Evolutionary conservation across 2,797 vertebrate genomes (phyloP).

Genomic region (Urosaurus nigricauda): DNA sequence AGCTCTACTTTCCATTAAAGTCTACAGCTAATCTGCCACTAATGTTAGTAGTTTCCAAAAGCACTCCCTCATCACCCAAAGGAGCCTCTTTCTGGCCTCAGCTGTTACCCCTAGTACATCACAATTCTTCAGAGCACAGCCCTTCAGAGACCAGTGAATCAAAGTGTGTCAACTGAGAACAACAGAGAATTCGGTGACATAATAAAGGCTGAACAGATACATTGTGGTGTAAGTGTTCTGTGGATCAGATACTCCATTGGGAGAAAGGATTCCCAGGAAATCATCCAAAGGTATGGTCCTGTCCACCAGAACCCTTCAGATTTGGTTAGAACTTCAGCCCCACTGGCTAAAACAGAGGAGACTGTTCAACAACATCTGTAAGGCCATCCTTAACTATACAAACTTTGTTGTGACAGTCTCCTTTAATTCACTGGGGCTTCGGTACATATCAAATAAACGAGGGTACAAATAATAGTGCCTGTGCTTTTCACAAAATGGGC

Average conservation of each 20-base stretch:
- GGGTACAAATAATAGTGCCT: background rate
- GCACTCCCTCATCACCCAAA: background rate
- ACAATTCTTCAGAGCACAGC: too few relatives aligned
- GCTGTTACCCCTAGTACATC: background rate
- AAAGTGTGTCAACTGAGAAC: background rate
- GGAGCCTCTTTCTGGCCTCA: background rate
- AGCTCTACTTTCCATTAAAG: background rate
- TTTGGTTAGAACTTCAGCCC: background rate
- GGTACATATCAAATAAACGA: background rate
- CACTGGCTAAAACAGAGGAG: background rate
- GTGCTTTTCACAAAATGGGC: background rate
- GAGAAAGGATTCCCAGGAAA: background rate
- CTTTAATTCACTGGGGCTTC: background rate
- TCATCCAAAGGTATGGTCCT: background rate
- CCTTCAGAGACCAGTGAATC: background rate
- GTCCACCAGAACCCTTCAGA: background rate
- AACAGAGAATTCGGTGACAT: background rate
- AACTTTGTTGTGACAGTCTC: too few relatives aligned
- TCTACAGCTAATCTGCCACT: background rate
- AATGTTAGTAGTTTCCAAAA: background rate
- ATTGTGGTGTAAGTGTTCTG: background rate
- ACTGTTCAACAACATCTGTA: background rate
- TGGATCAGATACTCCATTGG: background rate
- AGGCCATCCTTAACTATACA: background rate
- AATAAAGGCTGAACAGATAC: too few relatives aligned